Evolutionary conservation across 1,140 invertebrate species (phyloP).

Genomic region (Papilio glaucus): DNA sequence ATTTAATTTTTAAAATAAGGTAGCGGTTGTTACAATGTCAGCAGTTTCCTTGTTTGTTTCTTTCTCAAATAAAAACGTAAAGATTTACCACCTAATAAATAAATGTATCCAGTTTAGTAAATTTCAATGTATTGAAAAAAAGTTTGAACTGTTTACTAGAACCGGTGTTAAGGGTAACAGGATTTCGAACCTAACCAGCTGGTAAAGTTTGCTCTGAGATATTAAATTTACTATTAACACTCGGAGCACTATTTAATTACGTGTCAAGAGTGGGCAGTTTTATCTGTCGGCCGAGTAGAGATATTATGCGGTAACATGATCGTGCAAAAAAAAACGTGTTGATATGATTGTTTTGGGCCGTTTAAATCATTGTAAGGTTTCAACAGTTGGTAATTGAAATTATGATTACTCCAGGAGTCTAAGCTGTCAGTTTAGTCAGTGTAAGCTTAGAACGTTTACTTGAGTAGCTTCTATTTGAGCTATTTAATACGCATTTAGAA

Average conservation of each 20-base stretch:
- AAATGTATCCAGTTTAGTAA: too few species aligned
- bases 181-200: slow-evolving; percentile 56
- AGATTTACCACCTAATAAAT: too few species aligned
- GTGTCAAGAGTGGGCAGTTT: slow-evolving; percentile 65
- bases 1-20: too few species aligned
- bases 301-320: slow-evolving; percentile 50
- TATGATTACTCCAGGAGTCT: slow-evolving; percentile 11
- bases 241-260: slow-evolving; percentile 80
- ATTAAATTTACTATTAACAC: slow-evolving; percentile 81
- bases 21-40: too few species aligned
- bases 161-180: slow-evolving; percentile 43
- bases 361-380: slow-evolving; percentile 25
- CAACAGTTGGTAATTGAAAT: slow-evolving; percentile 36
- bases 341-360: slow-evolving; percentile 35
- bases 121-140: too few species aligned
- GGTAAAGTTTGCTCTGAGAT: slow-evolving; percentile 61
- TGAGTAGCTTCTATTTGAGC: not conserved
- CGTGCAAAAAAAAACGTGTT: slow-evolving; percentile 32
- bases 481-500: not conserved
- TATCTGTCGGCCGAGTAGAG: slow-evolving; percentile 64
- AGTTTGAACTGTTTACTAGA: not conserved
- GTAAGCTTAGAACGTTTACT: slow-evolving; percentile 2
- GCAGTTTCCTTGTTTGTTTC: too few species aligned
- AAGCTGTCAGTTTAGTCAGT: slow-evolving; percentile 15
- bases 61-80: too few species aligned